Base-by-base conservation (phyloP, 53 echinoderm and acorn worm species). In the Patiria pectinifera region DNA sequence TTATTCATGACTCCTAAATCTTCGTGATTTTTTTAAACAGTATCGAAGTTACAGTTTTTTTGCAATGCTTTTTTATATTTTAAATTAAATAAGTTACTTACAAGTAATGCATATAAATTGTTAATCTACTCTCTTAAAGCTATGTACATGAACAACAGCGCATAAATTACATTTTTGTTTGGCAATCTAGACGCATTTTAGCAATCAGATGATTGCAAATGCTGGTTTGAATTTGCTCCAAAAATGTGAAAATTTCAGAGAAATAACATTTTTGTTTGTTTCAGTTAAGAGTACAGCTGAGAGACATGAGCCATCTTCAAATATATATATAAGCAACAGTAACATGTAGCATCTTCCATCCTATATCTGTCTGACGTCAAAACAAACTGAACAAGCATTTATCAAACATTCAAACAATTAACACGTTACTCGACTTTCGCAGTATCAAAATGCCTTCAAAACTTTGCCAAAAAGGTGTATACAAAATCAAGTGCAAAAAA, bases 11-110 rank as follows among this genome's bases (percentile, higher is more conserved):
- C 19, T 23, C 24, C 24, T 9, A 24, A 23, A 3, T 24, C 10
- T 74, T 21, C 4, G 3, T 9, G 24, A 23, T n/a, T 7, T 66
- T 74, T 74, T 74, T 74, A 18, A 18, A 74, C 22, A 74, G 9
- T 9, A 74, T 9, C 10, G 24, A 74, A 74, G 24, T 74, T n/a
- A 66, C 66, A 74, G 24, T 74, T 22, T 3, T 35, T 43, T 10
- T 63, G 62, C 26, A 63, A 87, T n/a, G 35, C 35, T 35, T 19
- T 78, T 18, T 87, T 83, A 61, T 84, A 84, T 66, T 84, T 44
- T 48, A 78, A 87, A 87, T 87, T 59, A 87, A 87, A 77, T 77
- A 78, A 87, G 48, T 87, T 78, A 87, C 72, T 72, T 85, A 48
- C 78, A 87, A 26, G 53, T 76, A 23, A 87, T 63, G 72, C 74